Base-by-base conservation (phyloP, 2,113 vertebrate genomes). In the Mastomys coucha region DNA sequence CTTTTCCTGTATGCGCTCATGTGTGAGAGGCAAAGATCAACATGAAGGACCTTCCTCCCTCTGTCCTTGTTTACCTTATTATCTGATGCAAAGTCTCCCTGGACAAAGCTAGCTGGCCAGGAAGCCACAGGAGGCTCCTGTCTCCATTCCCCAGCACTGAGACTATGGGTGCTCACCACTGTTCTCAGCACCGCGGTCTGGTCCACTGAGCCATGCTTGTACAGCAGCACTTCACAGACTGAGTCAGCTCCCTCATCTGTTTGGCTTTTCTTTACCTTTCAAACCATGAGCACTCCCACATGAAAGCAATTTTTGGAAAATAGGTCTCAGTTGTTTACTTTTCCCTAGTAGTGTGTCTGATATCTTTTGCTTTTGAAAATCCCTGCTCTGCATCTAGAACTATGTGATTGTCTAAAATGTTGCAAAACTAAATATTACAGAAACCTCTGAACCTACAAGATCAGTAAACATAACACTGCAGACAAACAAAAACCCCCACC, bases 151-250 rank as follows among this genome's bases (percentile, higher is more conserved):
- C 26, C 10, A 12, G 39, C 11, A 10, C 28, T 86, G 60, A 67
- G 60, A 67, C 12, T 33, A 4, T 19, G 24, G 58, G 42, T 13
- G 28, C 2, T 12, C 26, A 49, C 39, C 28, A 2, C 33, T 8
- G 12, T 67, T 63, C 8, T 39, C 26, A 45, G 7, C 10, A 2
- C 28, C 36, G 60, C 0, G 14, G 17, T 67, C 63, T 2, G 28
- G 17, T 49, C 60, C 28, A 49, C 4, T 0, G 1, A 14, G 6
- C 28, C 28, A 33, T 20, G 28, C 8, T 39, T 8, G 5, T 49
- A 49, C 16, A 45, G 28, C 5, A 16, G 24, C 17, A 7, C 42
- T 49, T 31, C 60, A 65, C 33, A 20, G 26, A 14, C 26, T 3
- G 60, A 33, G 16, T 67, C 82, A 33, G 3, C 58, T 45, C 60